A percentile compares a stretch with the other conserved stretches of the same genome.
Evolutionary conservation across 2,888 invertebrate genomes (phyloP).

Genomic region (Chrysolina oricalcia): DNA sequence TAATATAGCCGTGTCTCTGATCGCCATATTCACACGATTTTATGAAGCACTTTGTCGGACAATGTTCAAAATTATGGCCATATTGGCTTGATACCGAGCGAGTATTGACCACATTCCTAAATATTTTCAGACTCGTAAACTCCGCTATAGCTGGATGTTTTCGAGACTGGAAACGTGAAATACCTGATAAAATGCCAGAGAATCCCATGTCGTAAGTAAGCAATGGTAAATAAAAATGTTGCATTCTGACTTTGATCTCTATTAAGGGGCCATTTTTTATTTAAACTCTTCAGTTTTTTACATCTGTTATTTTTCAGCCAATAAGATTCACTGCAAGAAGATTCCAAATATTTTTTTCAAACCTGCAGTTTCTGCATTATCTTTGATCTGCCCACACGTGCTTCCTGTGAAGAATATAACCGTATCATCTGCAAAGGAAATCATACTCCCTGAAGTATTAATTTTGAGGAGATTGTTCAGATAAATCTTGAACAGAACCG

Average conservation of each 20-base stretch:
- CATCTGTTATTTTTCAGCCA: too few relatives aligned
- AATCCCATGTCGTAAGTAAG: slow-evolving; percentile 12
- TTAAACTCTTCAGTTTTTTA: too few relatives aligned
- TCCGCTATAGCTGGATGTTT: slow-evolving; percentile 30
- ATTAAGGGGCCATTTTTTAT: not conserved
- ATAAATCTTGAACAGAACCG: too few relatives aligned
- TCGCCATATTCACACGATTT: slow-evolving; percentile 33
- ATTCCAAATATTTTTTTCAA: too few relatives aligned
- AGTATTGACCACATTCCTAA: slow-evolving; percentile 44
- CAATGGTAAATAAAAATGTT: slow-evolving; percentile 14
- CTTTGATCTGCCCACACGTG: too few relatives aligned
- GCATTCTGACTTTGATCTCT: not conserved
- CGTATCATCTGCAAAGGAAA: too few relatives aligned
- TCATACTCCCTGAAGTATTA: too few relatives aligned
- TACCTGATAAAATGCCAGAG: slow-evolving; percentile 20
- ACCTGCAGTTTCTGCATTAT: too few relatives aligned
- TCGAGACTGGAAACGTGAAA: slow-evolving; percentile 27
- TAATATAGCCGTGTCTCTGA: slow-evolving; percentile 12
- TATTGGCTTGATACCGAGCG: slow-evolving; percentile 39
- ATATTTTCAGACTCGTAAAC: slow-evolving; percentile 42
- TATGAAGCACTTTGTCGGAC: slow-evolving; percentile 36
- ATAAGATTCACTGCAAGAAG: too few relatives aligned
- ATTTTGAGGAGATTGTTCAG: too few relatives aligned
- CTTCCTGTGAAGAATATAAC: too few relatives aligned
- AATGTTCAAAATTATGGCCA: slow-evolving; percentile 37